Conservation (phyloP, 2,888 invertebrate species). For the Nephrotoma flavescens region DNA sequence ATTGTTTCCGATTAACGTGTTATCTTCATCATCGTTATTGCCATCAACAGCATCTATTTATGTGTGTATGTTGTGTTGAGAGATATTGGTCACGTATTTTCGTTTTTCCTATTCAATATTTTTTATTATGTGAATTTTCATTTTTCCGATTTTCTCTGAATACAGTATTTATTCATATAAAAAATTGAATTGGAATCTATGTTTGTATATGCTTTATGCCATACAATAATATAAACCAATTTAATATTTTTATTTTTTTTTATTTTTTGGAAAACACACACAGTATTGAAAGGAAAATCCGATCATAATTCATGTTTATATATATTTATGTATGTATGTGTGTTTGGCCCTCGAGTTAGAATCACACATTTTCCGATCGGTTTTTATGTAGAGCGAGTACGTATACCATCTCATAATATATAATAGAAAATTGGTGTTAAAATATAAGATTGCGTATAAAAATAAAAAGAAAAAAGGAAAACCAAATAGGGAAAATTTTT, state of each 20-base stretch:
- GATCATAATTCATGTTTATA: neutral
- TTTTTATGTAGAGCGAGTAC: neutral
- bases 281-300: neutral
- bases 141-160: neutral
- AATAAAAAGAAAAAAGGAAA: neutral
- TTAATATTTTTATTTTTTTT: neutral
- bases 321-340: neutral
- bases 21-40: neutral
- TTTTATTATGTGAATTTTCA: neutral
- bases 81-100: neutral
- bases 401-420: neutral
- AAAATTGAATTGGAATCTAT: neutral
- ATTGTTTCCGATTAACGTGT: neutral
- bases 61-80: neutral
- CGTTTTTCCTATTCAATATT: neutral
- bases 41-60: neutral
- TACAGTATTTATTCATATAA: neutral
- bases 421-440: neutral
- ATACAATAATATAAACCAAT: neutral
- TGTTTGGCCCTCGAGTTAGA: neutral
- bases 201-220: neutral
- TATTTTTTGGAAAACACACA: neutral
- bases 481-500: neutral
- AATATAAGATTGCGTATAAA: neutral
- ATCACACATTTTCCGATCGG: neutral